phyloP scores from a whole-genome alignment of 2,888 invertebrate genomes.

The Troides oblongomaculatus region DNA sequence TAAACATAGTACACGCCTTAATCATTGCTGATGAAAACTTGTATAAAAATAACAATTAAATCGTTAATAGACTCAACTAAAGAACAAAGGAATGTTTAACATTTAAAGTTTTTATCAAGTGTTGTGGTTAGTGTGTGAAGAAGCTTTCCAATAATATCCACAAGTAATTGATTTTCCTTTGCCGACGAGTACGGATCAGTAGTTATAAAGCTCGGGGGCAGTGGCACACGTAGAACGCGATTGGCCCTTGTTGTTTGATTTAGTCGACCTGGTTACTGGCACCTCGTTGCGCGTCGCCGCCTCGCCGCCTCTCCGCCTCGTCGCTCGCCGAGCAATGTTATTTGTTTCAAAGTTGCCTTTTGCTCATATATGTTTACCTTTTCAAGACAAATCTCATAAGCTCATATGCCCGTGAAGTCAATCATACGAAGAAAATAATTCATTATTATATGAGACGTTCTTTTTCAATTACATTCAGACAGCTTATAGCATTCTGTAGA shows the following conservation, averaged over 20 bases:
- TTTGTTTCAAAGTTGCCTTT: slow-evolving; percentile 26
- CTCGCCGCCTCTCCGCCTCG: slow-evolving; percentile 42
- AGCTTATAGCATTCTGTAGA: no score
- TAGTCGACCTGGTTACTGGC: slow-evolving; percentile 53
- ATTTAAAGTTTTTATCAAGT: background rate
- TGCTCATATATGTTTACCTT: slow-evolving; percentile 24
- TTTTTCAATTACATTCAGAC: background rate
- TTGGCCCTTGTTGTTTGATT: slow-evolving; percentile 69
- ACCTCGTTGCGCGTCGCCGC: slow-evolving; percentile 50
- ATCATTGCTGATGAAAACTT: no score
- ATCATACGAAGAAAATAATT: background rate
- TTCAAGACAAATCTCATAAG: slow-evolving; percentile 6
- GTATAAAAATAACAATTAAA: background rate
- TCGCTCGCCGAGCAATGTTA: slow-evolving; percentile 34
- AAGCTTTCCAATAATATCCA: slow-evolving; percentile 5
- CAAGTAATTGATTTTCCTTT: slow-evolving; percentile 27
- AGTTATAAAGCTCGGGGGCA: slow-evolving; percentile 36
- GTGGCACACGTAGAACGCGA: slow-evolving; percentile 49
- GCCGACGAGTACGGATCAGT: slow-evolving; percentile 25
- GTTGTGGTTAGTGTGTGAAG: background rate
- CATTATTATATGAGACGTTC: background rate
- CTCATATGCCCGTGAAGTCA: slow-evolving; percentile 2
- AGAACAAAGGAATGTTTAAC: background rate
- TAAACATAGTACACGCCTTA: no score
- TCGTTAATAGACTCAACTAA: background rate